Evolutionary conservation across 2,113 vertebrate species (phyloP).

Genomic region (Macrotus californicus): DNA sequence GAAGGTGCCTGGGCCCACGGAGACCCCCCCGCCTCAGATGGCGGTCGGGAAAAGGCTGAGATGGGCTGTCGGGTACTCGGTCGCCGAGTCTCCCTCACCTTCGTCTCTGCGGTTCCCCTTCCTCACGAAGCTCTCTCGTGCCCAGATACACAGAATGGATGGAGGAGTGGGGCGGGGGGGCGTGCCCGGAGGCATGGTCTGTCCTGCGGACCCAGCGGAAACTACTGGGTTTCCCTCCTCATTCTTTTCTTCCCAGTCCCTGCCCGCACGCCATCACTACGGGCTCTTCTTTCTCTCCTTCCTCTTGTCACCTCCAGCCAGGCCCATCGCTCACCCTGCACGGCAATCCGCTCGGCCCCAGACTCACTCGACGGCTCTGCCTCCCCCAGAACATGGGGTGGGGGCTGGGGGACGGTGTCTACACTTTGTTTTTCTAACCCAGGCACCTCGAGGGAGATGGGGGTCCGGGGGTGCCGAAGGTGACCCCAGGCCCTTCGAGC

Average conservation of each 20-base stretch:
- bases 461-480: accelerated
- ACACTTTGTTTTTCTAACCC: accelerated
- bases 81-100: no score
- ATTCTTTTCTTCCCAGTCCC: neutral
- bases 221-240: neutral
- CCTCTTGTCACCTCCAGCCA: neutral
- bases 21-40: neutral
- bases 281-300: no score
- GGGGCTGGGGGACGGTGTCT: no score
- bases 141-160: no score
- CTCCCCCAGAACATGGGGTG: neutral
- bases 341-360: accelerated
- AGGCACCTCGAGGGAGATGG: neutral
- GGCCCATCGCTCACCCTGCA: accelerated
- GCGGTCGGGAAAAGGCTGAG: neutral
- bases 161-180: neutral
- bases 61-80: neutral
- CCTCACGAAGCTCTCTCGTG: neutral
- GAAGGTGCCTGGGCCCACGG: neutral
- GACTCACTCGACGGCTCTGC: accelerated
- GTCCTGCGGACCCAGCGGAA: accelerated
- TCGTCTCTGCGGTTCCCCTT: neutral
- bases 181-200: neutral
- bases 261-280: neutral
- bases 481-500: neutral